Base-by-base conservation (phyloP, 2,888 invertebrate species). In the Polia nebulosa region DNA sequence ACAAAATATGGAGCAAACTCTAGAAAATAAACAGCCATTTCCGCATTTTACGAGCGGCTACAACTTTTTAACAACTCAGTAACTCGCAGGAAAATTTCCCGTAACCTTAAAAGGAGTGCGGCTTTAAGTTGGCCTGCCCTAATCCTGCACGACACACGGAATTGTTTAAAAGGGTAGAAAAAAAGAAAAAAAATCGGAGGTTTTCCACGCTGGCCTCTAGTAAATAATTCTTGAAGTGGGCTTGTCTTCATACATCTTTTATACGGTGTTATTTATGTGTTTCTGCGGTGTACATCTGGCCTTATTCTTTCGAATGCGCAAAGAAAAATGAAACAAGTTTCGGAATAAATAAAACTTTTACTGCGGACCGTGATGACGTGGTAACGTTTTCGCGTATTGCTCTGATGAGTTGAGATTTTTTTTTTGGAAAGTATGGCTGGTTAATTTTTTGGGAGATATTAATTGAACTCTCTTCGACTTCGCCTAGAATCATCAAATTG, bases 241-340 rank as follows among this genome's bases (percentile, higher is more conserved):
- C 83, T 86, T 86, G 85, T 84, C 84, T 87, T 87, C 89, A 89
- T 92, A 90, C 90, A 92, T 91, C 81, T 91, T 92, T 92, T 90
- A 92, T 91, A 84, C 78, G 73, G 71, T 76, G 89, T 90, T 91
- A 90, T 91, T 91, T 91, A 92, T 89, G 90, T 86, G 80, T 64
- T 59, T 78, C 84, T 77, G 83, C 84, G 69, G 83, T 82, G 79
- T 83, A 80, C 81, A 75, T 84, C 87, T 85, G 83, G 83, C 82
- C 84, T 87, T 88, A 86, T 91, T 89, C 81, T 73, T 75, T 76
- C 63, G 85, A 90, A 90, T 88, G 85, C 80, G 83, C 83, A 80
- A 91, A 92, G 92, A 93, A 92, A 92, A 94, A 93, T 95, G 94
- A 91, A 92, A 90, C 89, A 94, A 95, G 90, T 94, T 94, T 90